A percentile compares a stretch with the other conserved stretches of the same genome.
phyloP scores from a whole-genome alignment of 2,113 vertebrate genomes.

The Edolisoma coerulescens region DNA sequence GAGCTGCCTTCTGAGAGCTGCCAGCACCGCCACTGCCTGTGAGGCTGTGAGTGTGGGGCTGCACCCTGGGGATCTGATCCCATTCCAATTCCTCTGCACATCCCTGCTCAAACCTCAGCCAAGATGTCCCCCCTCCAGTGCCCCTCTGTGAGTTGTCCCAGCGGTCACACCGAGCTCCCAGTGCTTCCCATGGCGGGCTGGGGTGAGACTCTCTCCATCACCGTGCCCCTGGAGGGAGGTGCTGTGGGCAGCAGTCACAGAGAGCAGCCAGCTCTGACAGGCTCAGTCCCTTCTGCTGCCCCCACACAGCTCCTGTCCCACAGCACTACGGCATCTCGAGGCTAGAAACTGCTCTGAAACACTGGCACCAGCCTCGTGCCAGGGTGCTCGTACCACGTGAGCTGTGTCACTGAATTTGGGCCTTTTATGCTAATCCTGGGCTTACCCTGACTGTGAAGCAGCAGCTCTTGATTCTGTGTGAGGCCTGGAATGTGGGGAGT shows the following conservation, averaged over 20 bases:
- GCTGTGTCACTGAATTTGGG: background rate
- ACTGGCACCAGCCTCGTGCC: background rate
- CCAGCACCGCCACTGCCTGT: background rate
- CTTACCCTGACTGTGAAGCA: fast-evolving
- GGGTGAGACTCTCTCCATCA: background rate
- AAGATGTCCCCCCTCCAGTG: fast-evolving
- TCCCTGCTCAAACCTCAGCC: background rate
- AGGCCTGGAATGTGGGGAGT: fast-evolving
- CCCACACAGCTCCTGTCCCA: background rate
- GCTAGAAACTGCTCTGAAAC: background rate
- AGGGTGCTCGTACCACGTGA: fast-evolving
- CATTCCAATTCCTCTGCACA: background rate
- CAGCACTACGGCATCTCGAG: background rate
- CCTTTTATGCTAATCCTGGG: background rate
- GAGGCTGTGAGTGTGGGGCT: fast-evolving
- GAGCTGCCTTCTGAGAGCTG: background rate
- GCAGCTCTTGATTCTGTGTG: background rate
- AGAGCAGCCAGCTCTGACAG: background rate
- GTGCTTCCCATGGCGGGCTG: background rate
- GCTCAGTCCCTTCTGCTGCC: background rate
- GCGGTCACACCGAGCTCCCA: fast-evolving
- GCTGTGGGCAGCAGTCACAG: background rate
- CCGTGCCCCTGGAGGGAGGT: background rate
- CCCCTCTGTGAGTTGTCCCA: background rate
- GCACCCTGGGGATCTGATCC: fast-evolving